These are phyloP conservation scores for Drosophila borealis DNA, from an alignment of 2,888 invertebrate species.

Conservation along the genomic window DNA sequence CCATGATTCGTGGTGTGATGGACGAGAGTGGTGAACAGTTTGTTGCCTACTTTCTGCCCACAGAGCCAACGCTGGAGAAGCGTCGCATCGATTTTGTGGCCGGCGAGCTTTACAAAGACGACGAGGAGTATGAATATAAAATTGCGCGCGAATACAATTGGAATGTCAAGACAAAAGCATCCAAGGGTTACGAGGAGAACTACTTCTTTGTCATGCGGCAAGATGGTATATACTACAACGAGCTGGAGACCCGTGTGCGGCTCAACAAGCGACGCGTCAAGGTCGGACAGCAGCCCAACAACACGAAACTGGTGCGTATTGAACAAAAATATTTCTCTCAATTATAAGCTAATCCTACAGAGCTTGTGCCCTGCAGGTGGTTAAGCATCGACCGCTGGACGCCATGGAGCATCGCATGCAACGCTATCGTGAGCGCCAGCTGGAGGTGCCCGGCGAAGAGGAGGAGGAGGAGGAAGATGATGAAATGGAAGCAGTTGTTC, in stretches of 20 bases:
- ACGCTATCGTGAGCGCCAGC: constrained; percentile 92
- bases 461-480: constrained; percentile 89
- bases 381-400: constrained; percentile 94
- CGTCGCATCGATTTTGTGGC: constrained; percentile 92
- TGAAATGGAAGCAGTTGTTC: constrained; percentile 85
- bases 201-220: constrained; percentile 97
- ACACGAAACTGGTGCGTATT: constrained; percentile 87
- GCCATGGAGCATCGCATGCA: constrained; percentile 95
- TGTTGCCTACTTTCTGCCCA: constrained; percentile 99
- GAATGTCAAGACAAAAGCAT: constrained; percentile 99
- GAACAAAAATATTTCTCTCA: background rate
- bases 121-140: constrained; percentile 97
- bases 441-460: constrained; percentile 93
- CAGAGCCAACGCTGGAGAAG: constrained; percentile 95
- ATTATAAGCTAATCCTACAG: background rate
- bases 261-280: constrained; percentile 96
- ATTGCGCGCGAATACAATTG: constrained; percentile 99
- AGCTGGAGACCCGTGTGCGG: constrained; percentile 97
- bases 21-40: constrained; percentile 99
- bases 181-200: constrained; percentile 98
- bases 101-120: constrained; percentile 92
- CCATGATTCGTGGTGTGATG: constrained; percentile 99
- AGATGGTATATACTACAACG: constrained; percentile 97
- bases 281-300: constrained; percentile 87
- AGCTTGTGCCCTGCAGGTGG: constrained; percentile 82